Evolutionary conservation across 53 echinoderm and acorn worm genomes (phyloP).

Genomic region (Holothuria scabra): DNA sequence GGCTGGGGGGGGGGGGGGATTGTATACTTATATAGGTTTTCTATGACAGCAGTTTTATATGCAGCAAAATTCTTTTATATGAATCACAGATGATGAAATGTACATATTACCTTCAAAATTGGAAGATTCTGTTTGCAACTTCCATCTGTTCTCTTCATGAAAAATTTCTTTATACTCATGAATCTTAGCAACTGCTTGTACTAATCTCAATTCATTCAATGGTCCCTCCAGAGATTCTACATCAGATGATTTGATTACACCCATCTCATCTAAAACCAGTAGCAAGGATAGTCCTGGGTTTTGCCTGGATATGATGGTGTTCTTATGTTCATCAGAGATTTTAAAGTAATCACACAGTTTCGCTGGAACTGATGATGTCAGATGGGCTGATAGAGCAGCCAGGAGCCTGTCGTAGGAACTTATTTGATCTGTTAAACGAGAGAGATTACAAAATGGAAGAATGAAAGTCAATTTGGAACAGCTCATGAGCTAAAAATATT

Average conservation of each 20-base stretch:
- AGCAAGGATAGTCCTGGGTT: slow-evolving; percentile 13
- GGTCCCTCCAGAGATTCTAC: not conserved
- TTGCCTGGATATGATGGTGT: not conserved
- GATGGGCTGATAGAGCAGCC: not conserved
- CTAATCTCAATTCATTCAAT: not conserved
- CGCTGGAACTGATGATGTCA: not conserved
- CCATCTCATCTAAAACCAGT: slow-evolving; percentile 18
- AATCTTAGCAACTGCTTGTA: slow-evolving; percentile 9
- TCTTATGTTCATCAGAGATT: not conserved
- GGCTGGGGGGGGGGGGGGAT: too few species aligned
- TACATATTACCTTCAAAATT: too few species aligned
- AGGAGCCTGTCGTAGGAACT: not conserved
- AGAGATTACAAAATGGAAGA: too few species aligned
- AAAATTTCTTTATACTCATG: not conserved
- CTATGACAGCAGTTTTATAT: too few species aligned
- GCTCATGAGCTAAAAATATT: too few species aligned
- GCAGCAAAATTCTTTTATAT: too few species aligned
- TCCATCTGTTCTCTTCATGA: not conserved
- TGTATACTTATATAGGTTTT: too few species aligned
- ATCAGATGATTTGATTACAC: not conserved
- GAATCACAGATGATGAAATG: too few species aligned
- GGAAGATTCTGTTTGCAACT: too few species aligned
- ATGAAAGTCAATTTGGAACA: too few species aligned
- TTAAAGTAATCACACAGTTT: not conserved
- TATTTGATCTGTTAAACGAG: not conserved